Evolutionary conservation across 64 coral and sea anemone species (phyloP), one percentile per base, ranked within the genome.

Genomic region (Stichodactyla mertensii): DNA sequence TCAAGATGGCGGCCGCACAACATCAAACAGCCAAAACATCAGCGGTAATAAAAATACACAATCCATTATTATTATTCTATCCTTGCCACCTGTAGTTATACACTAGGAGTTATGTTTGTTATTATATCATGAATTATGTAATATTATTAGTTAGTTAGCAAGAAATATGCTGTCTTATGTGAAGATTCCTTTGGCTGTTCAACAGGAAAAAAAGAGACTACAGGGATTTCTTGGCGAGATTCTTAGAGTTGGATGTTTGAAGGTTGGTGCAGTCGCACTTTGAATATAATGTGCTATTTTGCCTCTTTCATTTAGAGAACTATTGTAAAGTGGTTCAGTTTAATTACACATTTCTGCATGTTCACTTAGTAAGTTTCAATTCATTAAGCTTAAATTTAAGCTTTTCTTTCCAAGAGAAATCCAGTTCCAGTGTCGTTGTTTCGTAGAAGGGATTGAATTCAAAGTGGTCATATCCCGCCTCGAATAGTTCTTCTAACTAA

Each of bases 191-290:
- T 56, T n/a, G 12, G 4, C 20, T 90, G 61, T 59, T 82, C 66
- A 88, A 54, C 86, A 99, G 96, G 96, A 99, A 61, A 99, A 99
- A 74, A 99, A 92, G 66, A 92, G 86, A 90, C 86, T 99, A 2
- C 96, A 99, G 74, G 81, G 79, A 13, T 95, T 99, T 84, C 87
- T 99, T 55, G 89, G 86, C 24, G 93, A 99, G 84, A 94, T 99
- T 55, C 88, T 99, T 7, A 90, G 93, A 62, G 83, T 80, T 51
- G 96, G 96, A n/a, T 99, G 96, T 79, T 79, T 99, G 59, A 98
- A 98, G 93, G 96, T 45, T 45, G 36, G 36, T 45, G 3, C 36
- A 45, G 36, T 4, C 36, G 36, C 36, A 12, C 24, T 28, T 36
- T 12, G 8, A 27, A 66, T 66, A 22, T 6, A 66, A 22, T 5